Evolutionary conservation across 2,888 invertebrate genomes (phyloP), one percentile per base, ranked within the genome.

Genomic region (Synergus umbraculus): DNA sequence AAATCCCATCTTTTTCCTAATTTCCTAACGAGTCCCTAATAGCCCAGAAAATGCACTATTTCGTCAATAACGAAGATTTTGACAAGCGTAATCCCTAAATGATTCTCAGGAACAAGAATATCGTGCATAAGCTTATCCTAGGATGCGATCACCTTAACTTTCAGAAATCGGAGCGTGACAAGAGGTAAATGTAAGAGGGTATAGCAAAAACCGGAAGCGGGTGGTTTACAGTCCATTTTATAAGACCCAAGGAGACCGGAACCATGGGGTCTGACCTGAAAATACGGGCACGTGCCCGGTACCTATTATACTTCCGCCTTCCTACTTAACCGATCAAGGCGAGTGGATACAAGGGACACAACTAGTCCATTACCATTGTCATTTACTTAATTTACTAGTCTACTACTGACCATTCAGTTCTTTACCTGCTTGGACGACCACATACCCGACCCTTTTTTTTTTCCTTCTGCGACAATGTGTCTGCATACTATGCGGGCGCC

Each of bases 211-310:
- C 12, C 67, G 73, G 73, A 73, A 73, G 49, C n/a, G 37, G n/a
- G 37, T 29, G 29, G 49, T 46, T 69, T 18, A 10, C n/a, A 18
- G 0, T 1, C 10, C 9, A 58, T 73, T 73, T 29, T 41, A 37
- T 41, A 58, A 73, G 73, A 67, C 60, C 76, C 82, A 73, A 84
- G 85, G 84, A 86, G 85, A 81, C 87, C 89, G 89, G 89, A 90
- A 89, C 84, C 82, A 83, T 83, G 84, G 82, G 81, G 79, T 77
- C 18, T 83, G 81, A 46, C 69, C 79, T 80, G 79, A 77, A 80
- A 86, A 90, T 90, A 90, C 89, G 90, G 90, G 91, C 91, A 85
- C 90, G 91, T 90, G 90, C 90, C 88, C 80, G 76, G 78, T 78
- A 76, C 58, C 77, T 79, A 79, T 58, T 58, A 5, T 73, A 77